phyloP scores from a whole-genome alignment of 2,113 vertebrate species.

The Paramormyrops kingsleyae region DNA sequence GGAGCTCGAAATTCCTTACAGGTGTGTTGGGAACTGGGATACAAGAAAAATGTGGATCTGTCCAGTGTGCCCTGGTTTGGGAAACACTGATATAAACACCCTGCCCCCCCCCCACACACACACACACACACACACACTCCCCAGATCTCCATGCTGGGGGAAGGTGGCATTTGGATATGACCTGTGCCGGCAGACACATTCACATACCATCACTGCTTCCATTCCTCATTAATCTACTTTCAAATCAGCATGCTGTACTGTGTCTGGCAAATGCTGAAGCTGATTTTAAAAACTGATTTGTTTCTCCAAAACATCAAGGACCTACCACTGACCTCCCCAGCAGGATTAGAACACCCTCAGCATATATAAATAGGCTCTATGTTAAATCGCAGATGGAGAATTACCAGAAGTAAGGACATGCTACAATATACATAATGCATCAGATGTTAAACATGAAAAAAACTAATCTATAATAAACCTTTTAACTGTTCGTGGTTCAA shows the following conservation, averaged over 20 bases:
- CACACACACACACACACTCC: neutral
- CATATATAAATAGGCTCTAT: neutral
- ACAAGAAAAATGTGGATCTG: neutral
- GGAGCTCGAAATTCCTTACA: neutral
- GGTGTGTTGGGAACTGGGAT: neutral
- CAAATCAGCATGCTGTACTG: neutral
- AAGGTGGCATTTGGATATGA: neutral
- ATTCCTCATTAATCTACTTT: neutral
- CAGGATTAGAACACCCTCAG: neutral
- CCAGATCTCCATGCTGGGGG: neutral
- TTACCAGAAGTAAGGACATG: neutral
- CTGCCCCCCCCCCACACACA: neutral
- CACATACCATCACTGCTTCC: neutral
- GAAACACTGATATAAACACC: neutral
- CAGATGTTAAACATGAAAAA: slow-evolving; percentile 1
- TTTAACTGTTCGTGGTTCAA: neutral
- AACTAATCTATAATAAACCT: neutral
- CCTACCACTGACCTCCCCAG: neutral
- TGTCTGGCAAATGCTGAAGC: neutral
- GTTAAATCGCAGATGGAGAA: neutral
- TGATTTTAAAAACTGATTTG: neutral
- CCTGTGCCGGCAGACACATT: neutral
- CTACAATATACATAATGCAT: neutral
- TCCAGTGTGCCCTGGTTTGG: neutral
- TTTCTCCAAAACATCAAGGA: neutral